These are phyloP conservation scores for Xestia ashworthii DNA, from an alignment of 2,888 invertebrate genomes.

Conservation along the genomic window DNA sequence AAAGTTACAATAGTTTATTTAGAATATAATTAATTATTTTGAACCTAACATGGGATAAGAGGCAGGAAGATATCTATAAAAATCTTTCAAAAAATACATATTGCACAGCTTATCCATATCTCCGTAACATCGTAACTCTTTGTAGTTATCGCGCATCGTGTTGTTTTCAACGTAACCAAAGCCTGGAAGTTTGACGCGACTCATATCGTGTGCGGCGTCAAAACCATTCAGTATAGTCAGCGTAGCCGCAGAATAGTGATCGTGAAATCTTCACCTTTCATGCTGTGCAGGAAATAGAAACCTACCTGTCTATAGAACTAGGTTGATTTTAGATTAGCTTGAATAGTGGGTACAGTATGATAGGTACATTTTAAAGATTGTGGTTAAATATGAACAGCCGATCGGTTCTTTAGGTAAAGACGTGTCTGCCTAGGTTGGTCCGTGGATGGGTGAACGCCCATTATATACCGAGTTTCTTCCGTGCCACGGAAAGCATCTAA, in stretches of 20 bases:
- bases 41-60: no score
- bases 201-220: constrained; percentile 30
- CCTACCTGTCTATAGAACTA: not conserved
- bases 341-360: not conserved
- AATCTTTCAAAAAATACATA: not conserved
- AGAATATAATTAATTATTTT: no score
- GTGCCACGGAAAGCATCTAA: no score
- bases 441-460: not conserved
- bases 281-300: constrained; percentile 29
- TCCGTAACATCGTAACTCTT: constrained; percentile 11
- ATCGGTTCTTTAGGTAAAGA: not conserved
- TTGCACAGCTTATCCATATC: not conserved
- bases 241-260: constrained; percentile 8
- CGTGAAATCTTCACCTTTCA: constrained; percentile 17
- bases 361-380: not conserved
- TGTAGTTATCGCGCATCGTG: constrained; percentile 39
- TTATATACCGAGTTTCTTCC: no score
- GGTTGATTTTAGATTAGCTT: not conserved
- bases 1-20: no score
- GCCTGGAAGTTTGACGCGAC: constrained; percentile 48
- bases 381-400: not conserved
- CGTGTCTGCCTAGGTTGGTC: not conserved
- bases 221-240: constrained; percentile 35
- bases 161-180: constrained; percentile 50
- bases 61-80: no score